Conservation (phyloP, 1,140 invertebrate genomes). For the Neocloeon triangulifer region DNA sequence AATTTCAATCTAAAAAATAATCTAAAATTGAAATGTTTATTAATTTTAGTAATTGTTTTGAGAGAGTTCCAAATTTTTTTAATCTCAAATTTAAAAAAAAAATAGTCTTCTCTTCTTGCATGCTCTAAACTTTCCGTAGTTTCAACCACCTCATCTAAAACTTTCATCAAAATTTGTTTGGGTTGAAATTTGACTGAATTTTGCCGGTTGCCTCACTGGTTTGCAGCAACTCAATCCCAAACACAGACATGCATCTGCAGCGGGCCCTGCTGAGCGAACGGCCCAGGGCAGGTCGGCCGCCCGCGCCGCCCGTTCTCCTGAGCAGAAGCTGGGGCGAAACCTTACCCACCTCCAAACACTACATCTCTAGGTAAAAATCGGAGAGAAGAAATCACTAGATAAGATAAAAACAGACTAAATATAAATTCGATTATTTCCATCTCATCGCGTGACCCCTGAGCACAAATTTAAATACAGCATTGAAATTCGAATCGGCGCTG, state of each 20-base stretch:
- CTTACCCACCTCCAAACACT: constrained; percentile 31
- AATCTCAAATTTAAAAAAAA: too few species aligned
- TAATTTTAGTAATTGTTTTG: too few species aligned
- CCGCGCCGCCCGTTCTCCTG: constrained; percentile 13
- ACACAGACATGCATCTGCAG: constrained; percentile 12
- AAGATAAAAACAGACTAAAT: constrained; percentile 19
- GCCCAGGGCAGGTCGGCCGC: constrained; percentile 8
- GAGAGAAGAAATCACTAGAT: too few species aligned
- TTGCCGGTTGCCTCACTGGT: background rate
- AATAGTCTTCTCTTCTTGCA: too few species aligned
- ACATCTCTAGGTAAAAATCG: constrained; percentile 29
- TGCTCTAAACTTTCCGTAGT: too few species aligned
- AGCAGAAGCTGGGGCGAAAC: constrained; percentile 14
- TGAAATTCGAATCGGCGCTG: too few species aligned
- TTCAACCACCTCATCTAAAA: too few species aligned
- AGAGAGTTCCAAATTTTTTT: too few species aligned
- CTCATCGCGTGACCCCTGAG: too few species aligned
- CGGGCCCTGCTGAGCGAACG: constrained; percentile 13
- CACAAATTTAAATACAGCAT: too few species aligned
- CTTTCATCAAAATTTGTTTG: background rate
- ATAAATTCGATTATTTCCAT: constrained; percentile 17
- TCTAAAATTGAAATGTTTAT: too few species aligned
- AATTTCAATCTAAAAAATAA: too few species aligned
- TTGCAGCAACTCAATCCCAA: constrained; percentile 4
- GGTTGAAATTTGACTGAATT: background rate